Base-by-base conservation (phyloP, 2,113 vertebrate genomes). In the Rafetus swinhoei region DNA sequence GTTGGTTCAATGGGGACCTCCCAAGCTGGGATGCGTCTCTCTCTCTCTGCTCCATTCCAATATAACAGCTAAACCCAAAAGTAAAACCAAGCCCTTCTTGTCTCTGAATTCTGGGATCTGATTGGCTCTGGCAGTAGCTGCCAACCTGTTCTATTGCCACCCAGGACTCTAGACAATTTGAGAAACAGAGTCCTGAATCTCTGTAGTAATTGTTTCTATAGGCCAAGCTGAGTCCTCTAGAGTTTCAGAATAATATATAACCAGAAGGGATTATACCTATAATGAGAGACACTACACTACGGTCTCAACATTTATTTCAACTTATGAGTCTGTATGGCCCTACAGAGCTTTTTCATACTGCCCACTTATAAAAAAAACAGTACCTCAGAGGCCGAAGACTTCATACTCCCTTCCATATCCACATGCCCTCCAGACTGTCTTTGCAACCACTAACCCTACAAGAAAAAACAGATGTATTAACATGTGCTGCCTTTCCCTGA, bases 291-390 rank as follows among this genome's bases (percentile, higher is more conserved):
- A 90, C 39, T 50, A 77, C 45, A 50, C 13, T 35, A 87, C 91
- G 72, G 85, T 27, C 72, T 79, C 16, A 91, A 93, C 92, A 95
- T 50, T 72, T 86, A 82, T 18, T 22, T 85, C 76, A 86, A 24
- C 87, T 86, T 16, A 9, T 60, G 45, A 88, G 6, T 45, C 82
- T 60, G 7, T 62, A n/a, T 8, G 87, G 62, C 77, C 56, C 57
- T 77, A 9, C 72, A 86, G 32, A 96, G 32, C 82, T 77, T 81
- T 69, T n/a, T 35, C 16, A 57, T 19, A 32, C 2, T 86, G 54
- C 13, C 39, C 50, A 12, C 65, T 55, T 27, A 85, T 57, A 86
- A 90, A 35, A 72, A 72, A 92, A 45, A 2, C 5, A 2, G 0
- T 85, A 85, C 94, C 85, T 81, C 54, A 81, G 81, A 79, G 87